Evolutionary conservation across 2,888 invertebrate genomes (phyloP).

Genomic region (Drosophila mimetica): DNA sequence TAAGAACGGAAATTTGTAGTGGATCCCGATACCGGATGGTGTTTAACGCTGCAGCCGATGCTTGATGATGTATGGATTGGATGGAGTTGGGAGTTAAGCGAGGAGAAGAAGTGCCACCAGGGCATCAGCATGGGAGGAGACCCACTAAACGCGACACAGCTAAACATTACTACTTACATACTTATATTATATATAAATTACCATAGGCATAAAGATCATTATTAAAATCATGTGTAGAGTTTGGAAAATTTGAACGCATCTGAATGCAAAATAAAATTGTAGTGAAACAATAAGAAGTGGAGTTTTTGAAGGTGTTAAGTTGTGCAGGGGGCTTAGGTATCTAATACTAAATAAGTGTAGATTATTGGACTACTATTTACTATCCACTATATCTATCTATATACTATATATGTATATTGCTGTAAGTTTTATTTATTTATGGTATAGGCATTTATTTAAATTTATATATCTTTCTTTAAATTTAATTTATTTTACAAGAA

Average conservation of each 20-base stretch:
- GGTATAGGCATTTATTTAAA: too few species aligned
- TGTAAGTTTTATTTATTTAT: too few species aligned
- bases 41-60: slow-evolving; percentile 41
- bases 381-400: too few species aligned
- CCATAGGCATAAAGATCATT: slow-evolving; percentile 69
- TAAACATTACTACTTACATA: slow-evolving; percentile 74
- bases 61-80: slow-evolving; percentile 14
- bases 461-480: too few species aligned
- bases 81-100: slow-evolving; percentile 3
- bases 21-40: slow-evolving; percentile 29
- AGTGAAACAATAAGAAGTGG: slow-evolving; percentile 19
- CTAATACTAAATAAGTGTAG: too few species aligned
- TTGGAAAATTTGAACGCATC: slow-evolving; percentile 71
- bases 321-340: too few species aligned
- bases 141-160: slow-evolving; percentile 57
- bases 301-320: not conserved
- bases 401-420: too few species aligned
- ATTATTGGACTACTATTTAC: not conserved
- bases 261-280: slow-evolving; percentile 66
- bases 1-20: slow-evolving; percentile 75
- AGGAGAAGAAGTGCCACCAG: slow-evolving; percentile 45
- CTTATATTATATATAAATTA: slow-evolving; percentile 70
- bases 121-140: slow-evolving; percentile 37
- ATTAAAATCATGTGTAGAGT: slow-evolving; percentile 71
- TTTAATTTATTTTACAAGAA: not conserved